Percentiles rank a stretch among this genome's conserved stretches.
phyloP scores from a whole-genome alignment of 64 coral and sea anemone genomes.

The Pocillopora damicornis region DNA sequence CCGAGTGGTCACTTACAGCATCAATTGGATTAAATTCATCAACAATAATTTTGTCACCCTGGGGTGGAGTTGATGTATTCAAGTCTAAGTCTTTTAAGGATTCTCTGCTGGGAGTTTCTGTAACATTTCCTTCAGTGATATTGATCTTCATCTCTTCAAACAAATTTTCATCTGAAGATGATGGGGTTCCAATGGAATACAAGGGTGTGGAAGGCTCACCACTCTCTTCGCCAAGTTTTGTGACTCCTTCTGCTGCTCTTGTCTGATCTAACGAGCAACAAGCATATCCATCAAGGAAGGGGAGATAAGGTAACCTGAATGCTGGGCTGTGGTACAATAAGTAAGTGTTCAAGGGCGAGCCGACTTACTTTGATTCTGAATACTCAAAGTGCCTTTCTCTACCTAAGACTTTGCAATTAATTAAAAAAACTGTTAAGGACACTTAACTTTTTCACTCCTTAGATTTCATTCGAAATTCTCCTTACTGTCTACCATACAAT shows the following conservation, averaged over 20 bases:
- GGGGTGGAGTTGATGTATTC: not conserved
- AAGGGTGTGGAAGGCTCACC: not conserved
- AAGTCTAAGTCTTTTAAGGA: not conserved
- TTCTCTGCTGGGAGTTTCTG: not conserved
- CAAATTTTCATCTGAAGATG: conserved; percentile 57
- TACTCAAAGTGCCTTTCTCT: too few species aligned
- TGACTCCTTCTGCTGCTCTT: not conserved
- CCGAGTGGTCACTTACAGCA: not conserved
- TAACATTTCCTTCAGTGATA: not conserved
- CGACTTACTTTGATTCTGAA: too few species aligned
- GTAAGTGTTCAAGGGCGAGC: too few species aligned
- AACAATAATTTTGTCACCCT: not conserved
- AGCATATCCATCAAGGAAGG: not conserved
- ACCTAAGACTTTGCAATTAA: too few species aligned
- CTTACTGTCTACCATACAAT: too few species aligned
- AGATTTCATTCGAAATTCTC: too few species aligned
- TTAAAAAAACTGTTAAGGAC: too few species aligned
- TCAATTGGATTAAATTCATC: too few species aligned
- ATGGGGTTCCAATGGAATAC: conserved; percentile 63
- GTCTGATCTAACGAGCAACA: not conserved
- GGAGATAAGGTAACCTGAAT: too few species aligned
- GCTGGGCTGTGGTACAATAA: too few species aligned
- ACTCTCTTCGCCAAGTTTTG: not conserved
- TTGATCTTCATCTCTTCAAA: not conserved
- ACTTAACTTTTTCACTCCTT: too few species aligned